Evolutionary conservation across 2,888 invertebrate genomes (phyloP).

Genomic region (Rhagium mordax): DNA sequence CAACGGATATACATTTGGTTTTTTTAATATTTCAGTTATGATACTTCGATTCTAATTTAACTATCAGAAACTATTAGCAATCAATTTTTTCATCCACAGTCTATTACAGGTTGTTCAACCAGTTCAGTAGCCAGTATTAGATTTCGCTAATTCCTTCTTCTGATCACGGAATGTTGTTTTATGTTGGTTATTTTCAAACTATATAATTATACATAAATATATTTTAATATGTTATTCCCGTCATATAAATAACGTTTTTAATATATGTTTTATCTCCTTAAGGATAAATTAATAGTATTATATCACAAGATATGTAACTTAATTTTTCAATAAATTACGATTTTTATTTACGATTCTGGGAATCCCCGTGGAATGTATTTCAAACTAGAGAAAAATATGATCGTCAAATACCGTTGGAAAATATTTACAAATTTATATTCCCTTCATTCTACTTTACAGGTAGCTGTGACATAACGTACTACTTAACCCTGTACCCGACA

Average conservation of each 20-base stretch:
- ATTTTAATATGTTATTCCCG: not conserved
- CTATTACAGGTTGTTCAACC: not conserved
- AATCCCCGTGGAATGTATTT: not conserved
- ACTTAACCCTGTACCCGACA: no score
- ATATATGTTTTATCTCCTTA: not conserved
- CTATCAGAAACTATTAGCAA: no score
- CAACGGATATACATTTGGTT: no score
- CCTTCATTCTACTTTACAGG: no score
- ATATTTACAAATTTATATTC: no score
- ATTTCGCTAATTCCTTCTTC: not conserved
- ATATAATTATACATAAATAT: not conserved
- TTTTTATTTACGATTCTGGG: not conserved
- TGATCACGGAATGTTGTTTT: constrained; percentile 1
- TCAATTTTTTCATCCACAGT: no score
- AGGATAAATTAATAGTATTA: not conserved
- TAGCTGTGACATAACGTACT: no score
- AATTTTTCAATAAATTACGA: not conserved
- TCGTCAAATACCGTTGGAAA: no score
- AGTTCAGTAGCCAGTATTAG: not conserved
- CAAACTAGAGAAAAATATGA: not conserved
- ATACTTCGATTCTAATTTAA: no score
- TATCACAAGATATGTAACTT: not conserved
- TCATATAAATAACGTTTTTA: not conserved
- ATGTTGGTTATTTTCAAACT: not conserved
- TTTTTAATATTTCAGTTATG: no score